Conservation (phyloP, 2,888 invertebrate species). For the Cyclophora albipunctata region DNA sequence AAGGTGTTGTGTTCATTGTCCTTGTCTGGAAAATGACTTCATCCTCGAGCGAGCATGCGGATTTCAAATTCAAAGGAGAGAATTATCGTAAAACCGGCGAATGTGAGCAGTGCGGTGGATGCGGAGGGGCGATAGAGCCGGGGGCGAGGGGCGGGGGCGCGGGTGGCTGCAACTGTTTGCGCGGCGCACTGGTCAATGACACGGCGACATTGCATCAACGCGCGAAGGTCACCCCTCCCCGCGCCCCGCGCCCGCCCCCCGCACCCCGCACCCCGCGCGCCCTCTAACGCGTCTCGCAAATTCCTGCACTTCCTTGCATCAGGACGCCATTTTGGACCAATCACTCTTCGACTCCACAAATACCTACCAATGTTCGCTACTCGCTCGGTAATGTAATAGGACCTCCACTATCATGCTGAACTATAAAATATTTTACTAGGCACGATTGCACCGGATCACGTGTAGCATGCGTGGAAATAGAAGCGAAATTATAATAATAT, state of each 20-base stretch:
- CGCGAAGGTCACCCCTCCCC: conserved; percentile 31
- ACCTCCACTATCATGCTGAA: too few relatives aligned
- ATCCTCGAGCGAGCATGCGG: conserved; percentile 11
- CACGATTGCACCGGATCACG: too few relatives aligned
- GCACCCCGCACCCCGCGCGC: conserved; percentile 26
- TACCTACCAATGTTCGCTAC: conserved; percentile 3
- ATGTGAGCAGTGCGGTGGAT: conserved; percentile 33
- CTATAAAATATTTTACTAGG: too few relatives aligned
- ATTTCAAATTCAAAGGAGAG: conserved; percentile 19
- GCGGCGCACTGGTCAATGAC: conserved; percentile 52
- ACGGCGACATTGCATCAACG: conserved; percentile 63
- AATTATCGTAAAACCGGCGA: conserved; percentile 24
- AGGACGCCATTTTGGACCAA: conserved; percentile 28
- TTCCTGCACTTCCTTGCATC: conserved; percentile 31
- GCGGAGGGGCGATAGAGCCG: conserved; percentile 26
- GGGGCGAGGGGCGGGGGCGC: conserved; percentile 26
- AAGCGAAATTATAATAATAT: conserved; percentile 1
- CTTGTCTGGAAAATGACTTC: conserved; percentile 1
- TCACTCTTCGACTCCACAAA: conserved; percentile 14
- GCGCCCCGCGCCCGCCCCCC: conserved; percentile 24
- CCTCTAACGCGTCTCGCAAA: conserved; percentile 40
- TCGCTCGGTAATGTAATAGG: not conserved
- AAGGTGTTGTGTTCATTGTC: not conserved
- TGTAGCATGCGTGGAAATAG: not conserved
- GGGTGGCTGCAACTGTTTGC: conserved; percentile 30